Conservation (phyloP, 2,113 vertebrate species). For the Panthera tigris region DNA sequence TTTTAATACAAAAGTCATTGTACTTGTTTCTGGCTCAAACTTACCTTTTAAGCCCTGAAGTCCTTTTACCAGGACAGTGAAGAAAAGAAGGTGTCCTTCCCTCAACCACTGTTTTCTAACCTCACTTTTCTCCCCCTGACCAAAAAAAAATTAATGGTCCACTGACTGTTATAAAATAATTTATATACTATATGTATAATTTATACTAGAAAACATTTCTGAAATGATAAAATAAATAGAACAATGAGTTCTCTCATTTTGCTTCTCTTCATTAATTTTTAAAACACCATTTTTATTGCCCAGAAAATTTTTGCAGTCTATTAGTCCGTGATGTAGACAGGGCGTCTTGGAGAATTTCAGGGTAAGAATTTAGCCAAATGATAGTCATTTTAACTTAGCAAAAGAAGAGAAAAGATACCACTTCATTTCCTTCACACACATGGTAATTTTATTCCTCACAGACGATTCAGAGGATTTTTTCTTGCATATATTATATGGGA, state of each 20-base stretch:
- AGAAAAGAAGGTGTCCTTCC: not conserved
- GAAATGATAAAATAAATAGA: conserved; percentile 35
- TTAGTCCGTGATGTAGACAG: not conserved
- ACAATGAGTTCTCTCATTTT: not conserved
- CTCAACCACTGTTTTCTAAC: not conserved
- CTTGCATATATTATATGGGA: not conserved
- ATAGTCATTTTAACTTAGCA: conserved; percentile 19
- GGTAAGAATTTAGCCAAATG: conserved; percentile 36
- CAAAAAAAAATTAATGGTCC: not conserved
- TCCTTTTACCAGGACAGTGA: not conserved
- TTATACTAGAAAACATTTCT: conserved; percentile 23
- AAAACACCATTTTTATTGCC: conserved; percentile 18
- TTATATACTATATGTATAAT: not conserved
- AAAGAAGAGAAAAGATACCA: not conserved
- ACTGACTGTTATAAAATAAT: conserved; percentile 8
- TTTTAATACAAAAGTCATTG: conserved; percentile 10
- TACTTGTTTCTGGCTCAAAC: conserved; percentile 2
- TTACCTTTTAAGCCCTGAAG: not conserved
- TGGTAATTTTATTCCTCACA: conserved; percentile 23
- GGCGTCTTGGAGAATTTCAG: conserved; percentile 11
- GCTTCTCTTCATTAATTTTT: conserved; percentile 56
- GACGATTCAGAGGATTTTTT: not conserved
- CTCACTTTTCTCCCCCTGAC: not conserved
- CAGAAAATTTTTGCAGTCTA: not conserved
- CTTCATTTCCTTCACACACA: conserved; percentile 7